Evolutionary conservation across 2,113 vertebrate species (phyloP).

Genomic region (Opisthocomus hoazin): DNA sequence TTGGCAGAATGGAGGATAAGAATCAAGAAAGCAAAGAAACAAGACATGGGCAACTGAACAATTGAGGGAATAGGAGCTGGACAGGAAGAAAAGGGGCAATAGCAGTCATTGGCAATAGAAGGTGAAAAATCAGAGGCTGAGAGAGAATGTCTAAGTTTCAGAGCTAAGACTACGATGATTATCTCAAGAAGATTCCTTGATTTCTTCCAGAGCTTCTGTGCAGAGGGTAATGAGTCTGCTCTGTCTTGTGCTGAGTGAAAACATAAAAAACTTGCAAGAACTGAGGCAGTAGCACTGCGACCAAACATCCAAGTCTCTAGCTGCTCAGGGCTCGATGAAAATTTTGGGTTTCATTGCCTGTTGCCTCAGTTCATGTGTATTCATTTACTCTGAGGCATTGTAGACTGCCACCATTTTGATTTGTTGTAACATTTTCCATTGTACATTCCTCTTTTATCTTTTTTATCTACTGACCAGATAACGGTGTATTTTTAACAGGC

Average conservation of each 20-base stretch:
- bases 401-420: neutral
- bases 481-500: slow-evolving; percentile 28
- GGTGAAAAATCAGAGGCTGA: neutral
- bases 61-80: neutral
- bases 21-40: neutral
- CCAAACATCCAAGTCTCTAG: neutral
- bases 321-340: neutral
- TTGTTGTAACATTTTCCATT: neutral
- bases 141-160: neutral
- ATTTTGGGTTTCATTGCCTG: neutral
- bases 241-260: neutral
- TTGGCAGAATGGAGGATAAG: neutral
- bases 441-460: neutral
- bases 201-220: neutral
- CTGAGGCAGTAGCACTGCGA: neutral
- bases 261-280: neutral
- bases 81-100: neutral
- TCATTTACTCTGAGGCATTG: neutral
- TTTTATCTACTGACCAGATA: slow-evolving; percentile 29
- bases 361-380: neutral
- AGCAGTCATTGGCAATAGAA: neutral
- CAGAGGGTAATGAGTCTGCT: neutral
- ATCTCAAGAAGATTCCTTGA: neutral
- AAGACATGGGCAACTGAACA: neutral
- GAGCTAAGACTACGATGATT: neutral